Base-by-base conservation (phyloP, 2,797 vertebrate species). In the Paguma larvata region DNA sequence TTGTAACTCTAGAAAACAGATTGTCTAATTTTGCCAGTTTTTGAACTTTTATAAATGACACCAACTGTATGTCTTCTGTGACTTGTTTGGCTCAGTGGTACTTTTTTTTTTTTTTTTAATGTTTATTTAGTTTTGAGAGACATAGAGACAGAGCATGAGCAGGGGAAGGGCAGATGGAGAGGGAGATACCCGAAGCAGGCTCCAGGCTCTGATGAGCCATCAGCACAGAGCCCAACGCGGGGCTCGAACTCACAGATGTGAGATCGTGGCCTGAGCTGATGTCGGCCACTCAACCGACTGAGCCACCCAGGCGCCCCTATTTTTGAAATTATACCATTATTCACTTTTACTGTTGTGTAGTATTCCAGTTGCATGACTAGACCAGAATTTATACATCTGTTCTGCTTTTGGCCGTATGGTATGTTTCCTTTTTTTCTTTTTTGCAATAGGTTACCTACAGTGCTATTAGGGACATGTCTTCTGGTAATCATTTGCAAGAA, bases 401-500 rank as follows among this genome's bases (percentile, higher is more conserved):
- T 89, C 70, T 87, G 9, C 46, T 85, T 18, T 91, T 68, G 53
- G 32, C 10, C 18, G 46, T 38, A 32, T 62, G 38, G 13, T 9
- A 46, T 34, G 6, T 79, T 88, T 73, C 25, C 30, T 5, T 59
- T 30, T 0, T 4, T 38, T 38, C 38, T 38, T 38, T 38, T 38
- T 38, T 38, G 14, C 13, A 48, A 32, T 70, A 32, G 65, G 14
- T 85, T 68, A 82, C 13, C 3, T 48, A 56, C 27, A 53, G 0
- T 78, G 34, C 41, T 70, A 12, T 65, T 94, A 38, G 80, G 78
- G 77, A 32, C 30, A 53, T 15, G 46, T 62, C n/a, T 87, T 90
- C 67, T 67, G 89, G 92, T 68, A 92, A 70, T 92, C 19, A 92
- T 68, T 89, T 82, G 41, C 19, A 92, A 53, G 59, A 79, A 5